These are phyloP conservation scores for Dasypus novemcinctus DNA, from an alignment of 2,113 vertebrate species.

Conservation along the genomic window DNA sequence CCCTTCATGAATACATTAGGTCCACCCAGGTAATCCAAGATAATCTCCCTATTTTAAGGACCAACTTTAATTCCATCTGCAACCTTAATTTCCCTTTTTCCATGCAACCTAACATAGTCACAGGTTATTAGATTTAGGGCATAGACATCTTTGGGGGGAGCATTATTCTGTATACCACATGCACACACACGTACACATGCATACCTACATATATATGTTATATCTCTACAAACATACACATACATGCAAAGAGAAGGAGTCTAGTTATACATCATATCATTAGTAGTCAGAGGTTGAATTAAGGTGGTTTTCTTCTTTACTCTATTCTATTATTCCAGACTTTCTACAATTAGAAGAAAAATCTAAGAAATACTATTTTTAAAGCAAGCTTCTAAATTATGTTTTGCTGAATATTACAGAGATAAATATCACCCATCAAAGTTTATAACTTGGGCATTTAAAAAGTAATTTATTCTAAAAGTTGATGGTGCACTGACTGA, in stretches of 20 bases:
- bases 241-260: neutral
- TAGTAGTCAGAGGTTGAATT: neutral
- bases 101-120: neutral
- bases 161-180: neutral
- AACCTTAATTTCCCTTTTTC: neutral
- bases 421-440: neutral
- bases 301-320: neutral
- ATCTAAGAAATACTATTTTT: slow-evolving; percentile 10
- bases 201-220: neutral
- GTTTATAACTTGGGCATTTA: slow-evolving; percentile 43
- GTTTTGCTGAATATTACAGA: slow-evolving; percentile 23
- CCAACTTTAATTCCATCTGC: neutral
- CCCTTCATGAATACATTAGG: neutral
- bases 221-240: neutral
- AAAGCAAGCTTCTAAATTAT: slow-evolving; percentile 14
- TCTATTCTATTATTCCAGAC: neutral
- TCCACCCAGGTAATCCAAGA: neutral
- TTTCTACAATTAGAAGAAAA: slow-evolving; percentile 33
- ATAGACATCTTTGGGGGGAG: neutral
- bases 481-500: slow-evolving; percentile 40
- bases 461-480: slow-evolving; percentile 70
- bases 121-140: neutral
- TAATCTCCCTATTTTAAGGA: neutral
- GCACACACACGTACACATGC: rapidly evolving
- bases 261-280: neutral